Conservation (phyloP, 2,797 vertebrate genomes). For the Pelobates cultripes region DNA sequence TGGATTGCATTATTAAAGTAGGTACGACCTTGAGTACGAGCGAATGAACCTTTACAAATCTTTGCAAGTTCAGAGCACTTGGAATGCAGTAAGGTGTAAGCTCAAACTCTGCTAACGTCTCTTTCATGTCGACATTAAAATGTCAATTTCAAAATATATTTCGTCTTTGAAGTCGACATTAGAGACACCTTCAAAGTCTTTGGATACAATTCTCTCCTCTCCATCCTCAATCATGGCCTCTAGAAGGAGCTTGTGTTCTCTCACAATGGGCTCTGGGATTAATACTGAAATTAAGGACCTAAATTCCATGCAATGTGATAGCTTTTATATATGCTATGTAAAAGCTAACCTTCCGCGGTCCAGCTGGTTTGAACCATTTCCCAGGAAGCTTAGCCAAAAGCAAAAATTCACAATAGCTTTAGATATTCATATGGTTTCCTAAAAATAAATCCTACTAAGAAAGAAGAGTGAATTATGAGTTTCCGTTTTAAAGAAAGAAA, state of each 20-base stretch:
- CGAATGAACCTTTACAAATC: constrained; percentile 12
- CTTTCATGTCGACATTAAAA: constrained; percentile 41
- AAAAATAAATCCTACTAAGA: too few species aligned
- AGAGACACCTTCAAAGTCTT: constrained; percentile 25
- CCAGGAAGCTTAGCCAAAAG: too few species aligned
- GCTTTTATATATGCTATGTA: neutral
- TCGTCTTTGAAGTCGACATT: constrained; percentile 31
- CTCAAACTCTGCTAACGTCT: constrained; percentile 10
- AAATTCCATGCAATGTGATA: too few species aligned
- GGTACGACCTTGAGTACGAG: neutral
- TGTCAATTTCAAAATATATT: constrained; percentile 34
- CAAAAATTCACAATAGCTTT: too few species aligned
- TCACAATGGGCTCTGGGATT: neutral
- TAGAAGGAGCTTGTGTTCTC: neutral
- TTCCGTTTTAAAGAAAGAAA: too few species aligned
- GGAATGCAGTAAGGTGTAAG: constrained; percentile 21
- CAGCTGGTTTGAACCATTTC: too few species aligned
- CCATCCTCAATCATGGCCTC: constrained; percentile 7
- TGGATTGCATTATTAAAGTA: constrained; percentile 28
- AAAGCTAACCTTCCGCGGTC: too few species aligned
- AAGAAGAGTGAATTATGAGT: too few species aligned
- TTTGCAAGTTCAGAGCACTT: neutral
- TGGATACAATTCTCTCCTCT: neutral
- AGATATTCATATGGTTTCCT: too few species aligned
- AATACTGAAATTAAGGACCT: neutral